These are phyloP conservation scores for Anthoscopus minutus DNA, from an alignment of 2,113 vertebrate genomes.

Conservation along the genomic window DNA sequence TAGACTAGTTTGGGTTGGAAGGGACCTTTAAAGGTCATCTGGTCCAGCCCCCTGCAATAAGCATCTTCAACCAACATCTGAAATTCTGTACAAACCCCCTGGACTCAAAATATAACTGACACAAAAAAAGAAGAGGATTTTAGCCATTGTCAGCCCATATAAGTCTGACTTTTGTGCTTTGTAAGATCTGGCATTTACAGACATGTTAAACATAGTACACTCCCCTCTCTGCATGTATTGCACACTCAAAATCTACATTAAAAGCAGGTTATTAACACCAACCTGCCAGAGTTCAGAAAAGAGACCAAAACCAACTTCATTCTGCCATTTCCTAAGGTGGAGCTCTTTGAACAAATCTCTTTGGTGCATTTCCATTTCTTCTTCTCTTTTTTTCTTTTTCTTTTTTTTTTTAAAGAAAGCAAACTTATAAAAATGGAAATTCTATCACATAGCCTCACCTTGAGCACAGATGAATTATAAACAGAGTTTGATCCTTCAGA, in stretches of 20 bases:
- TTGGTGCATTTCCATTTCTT: conserved; percentile 35
- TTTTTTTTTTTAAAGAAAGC: background rate
- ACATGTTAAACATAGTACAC: background rate
- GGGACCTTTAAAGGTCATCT: background rate
- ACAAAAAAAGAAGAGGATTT: background rate
- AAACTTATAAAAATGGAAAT: conserved; percentile 60
- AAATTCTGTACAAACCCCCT: background rate
- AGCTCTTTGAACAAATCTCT: conserved; percentile 22
- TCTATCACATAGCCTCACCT: conserved; percentile 53
- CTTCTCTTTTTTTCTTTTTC: background rate
- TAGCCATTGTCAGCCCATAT: background rate
- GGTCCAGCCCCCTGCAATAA: background rate
- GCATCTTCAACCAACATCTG: background rate
- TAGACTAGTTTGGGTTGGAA: background rate
- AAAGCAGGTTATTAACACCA: conserved; percentile 21
- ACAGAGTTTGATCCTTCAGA: conserved; percentile 58
- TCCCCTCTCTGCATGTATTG: background rate
- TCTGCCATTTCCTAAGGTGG: conserved; percentile 26
- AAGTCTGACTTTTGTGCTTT: background rate
- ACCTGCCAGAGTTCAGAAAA: conserved; percentile 17
- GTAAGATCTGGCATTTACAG: background rate
- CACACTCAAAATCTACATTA: background rate
- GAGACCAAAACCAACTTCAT: conserved; percentile 7
- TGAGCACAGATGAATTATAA: conserved; percentile 58
- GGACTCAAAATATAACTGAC: background rate